Evolutionary conservation across 1,140 invertebrate genomes (phyloP), one percentile per base, ranked within the genome.

Genomic region (Macrotrachela quadricornifera): DNA sequence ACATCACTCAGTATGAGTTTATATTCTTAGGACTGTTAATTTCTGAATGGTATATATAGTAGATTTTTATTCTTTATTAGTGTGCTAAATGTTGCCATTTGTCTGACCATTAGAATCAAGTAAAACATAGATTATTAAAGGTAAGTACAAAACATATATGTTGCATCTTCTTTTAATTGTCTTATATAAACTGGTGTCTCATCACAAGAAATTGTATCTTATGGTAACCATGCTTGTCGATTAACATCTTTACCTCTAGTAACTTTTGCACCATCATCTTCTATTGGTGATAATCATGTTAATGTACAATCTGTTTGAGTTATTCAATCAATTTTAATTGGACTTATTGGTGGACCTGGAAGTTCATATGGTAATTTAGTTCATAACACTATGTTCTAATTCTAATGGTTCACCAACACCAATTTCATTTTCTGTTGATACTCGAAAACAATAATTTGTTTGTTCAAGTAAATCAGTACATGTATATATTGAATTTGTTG

Each of bases 41-140:
- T n/a, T n/a, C n/a, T n/a, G n/a, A n/a, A n/a, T n/a, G n/a, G n/a
- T n/a, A n/a, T n/a, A n/a, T n/a, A n/a, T n/a, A n/a, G n/a, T n/a
- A n/a, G n/a, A n/a, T n/a, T n/a, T n/a, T n/a, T n/a, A n/a, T n/a
- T n/a, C n/a, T n/a, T 40, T 13, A 46, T 53, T 4, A 44, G 51
- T 17, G 43, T 18, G 17, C 39, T 53, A 4, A 53, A 46, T 1
- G 41, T 37, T n/a, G 46, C 44, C 11, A 44, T 43, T 30, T n/a
- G n/a, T 77, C 45, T 76, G 70, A 10, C 86, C 90, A 53, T 13
- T 18, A 44, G 44, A n/a, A 46, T 44, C 18, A 66, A 63, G 10
- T 82, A 74, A 54, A 91, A 91, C 69, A 94, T 86, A 17, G 88
- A 75, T 72, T 96, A 96, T 44, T 87, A 83, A 40, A 85, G 82